Evolutionary conservation across 2,888 invertebrate genomes (phyloP).

Genomic region (Pterostichus niger): DNA sequence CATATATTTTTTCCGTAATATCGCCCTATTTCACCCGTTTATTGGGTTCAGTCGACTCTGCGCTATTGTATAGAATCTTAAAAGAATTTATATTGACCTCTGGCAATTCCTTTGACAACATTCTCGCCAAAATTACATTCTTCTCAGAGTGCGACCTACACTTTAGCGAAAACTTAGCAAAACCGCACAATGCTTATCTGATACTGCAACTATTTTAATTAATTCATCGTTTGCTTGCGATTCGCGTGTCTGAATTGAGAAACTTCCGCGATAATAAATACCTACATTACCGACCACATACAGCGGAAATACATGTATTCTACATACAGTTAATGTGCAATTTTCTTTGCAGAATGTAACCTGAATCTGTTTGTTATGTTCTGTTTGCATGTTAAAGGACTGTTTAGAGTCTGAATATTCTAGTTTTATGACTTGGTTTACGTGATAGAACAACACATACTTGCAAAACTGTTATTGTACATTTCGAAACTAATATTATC

Average conservation of each 20-base stretch:
- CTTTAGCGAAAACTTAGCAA: constrained; percentile 24
- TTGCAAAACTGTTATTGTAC: too few species aligned
- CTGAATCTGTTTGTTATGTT: constrained; percentile 1
- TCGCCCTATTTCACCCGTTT: background rate
- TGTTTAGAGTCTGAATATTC: background rate
- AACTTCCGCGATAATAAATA: background rate
- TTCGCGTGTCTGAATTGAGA: background rate
- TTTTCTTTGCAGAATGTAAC: background rate
- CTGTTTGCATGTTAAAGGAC: constrained; percentile 1
- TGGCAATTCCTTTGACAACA: constrained; percentile 35
- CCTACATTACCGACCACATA: background rate
- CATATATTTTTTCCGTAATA: background rate
- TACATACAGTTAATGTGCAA: background rate
- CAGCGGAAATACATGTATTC: too few species aligned
- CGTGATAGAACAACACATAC: constrained; percentile 7
- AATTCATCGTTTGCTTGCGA: constrained; percentile 3
- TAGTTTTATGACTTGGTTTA: constrained; percentile 12
- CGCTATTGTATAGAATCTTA: constrained; percentile 19
- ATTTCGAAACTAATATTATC: too few species aligned
- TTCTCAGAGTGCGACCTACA: background rate
- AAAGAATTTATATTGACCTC: constrained; percentile 45
- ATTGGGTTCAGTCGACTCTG: background rate
- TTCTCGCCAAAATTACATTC: constrained; percentile 36
- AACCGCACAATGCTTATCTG: constrained; percentile 20
- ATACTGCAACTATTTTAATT: constrained; percentile 42